A percentile compares a stretch with the other conserved stretches of the same genome.
Conservation (phyloP, 2,888 invertebrate genomes). For the Nemurella pictetii region DNA sequence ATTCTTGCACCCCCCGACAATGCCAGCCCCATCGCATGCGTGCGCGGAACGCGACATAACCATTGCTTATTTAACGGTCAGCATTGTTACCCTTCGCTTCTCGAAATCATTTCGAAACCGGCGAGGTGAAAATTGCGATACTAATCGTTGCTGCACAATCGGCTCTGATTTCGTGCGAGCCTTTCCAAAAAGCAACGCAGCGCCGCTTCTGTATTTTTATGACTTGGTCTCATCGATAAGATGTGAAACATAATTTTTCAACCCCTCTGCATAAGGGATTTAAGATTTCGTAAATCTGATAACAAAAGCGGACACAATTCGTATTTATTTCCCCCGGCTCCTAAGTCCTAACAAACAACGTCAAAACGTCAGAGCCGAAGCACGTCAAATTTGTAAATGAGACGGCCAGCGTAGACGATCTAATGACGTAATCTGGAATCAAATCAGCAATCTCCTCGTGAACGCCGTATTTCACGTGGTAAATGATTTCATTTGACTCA, state of each 20-base stretch:
- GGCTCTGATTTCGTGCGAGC: background rate
- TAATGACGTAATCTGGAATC: background rate
- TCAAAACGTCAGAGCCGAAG: background rate
- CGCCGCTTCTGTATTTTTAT: background rate
- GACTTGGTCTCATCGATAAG: background rate
- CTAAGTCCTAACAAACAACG: background rate
- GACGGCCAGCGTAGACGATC: background rate
- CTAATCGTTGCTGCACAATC: background rate
- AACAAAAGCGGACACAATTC: background rate
- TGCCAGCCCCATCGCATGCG: background rate
- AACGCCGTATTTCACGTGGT: background rate
- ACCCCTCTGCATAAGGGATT: background rate
- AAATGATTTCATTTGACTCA: background rate
- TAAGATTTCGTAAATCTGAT: conserved; percentile 1
- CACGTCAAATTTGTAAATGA: background rate
- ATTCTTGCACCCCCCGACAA: background rate
- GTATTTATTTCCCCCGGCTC: background rate
- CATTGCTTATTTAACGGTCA: background rate
- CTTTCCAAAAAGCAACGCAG: too few species aligned
- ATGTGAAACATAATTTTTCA: background rate
- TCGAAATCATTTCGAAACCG: background rate
- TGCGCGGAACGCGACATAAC: background rate
- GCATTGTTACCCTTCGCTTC: background rate
- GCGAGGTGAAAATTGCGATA: background rate
- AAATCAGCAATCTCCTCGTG: background rate